Evolutionary conservation across 1,140 invertebrate species (phyloP).

Genomic region (Paraescarpia echinospica): DNA sequence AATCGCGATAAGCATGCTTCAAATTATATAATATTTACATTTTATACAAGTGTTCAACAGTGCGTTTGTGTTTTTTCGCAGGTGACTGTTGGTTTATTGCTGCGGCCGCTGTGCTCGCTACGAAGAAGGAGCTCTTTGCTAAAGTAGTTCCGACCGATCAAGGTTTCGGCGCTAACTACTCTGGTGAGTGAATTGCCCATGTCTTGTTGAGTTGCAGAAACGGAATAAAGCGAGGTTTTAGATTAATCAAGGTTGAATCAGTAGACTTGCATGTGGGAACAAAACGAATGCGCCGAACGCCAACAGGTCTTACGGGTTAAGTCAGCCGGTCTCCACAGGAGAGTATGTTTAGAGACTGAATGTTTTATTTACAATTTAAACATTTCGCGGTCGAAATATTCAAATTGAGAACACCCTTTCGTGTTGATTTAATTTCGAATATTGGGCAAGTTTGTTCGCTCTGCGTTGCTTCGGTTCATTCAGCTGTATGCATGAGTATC

Average conservation of each 20-base stretch:
- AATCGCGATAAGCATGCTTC: background rate
- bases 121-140: conserved; percentile 24
- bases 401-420: too few relatives aligned
- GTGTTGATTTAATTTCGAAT: too few relatives aligned
- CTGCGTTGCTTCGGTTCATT: too few relatives aligned
- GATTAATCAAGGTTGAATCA: background rate
- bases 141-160: conserved; percentile 27
- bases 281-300: background rate
- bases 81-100: conserved; percentile 38
- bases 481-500: too few relatives aligned
- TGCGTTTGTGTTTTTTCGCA: conserved; percentile 15
- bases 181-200: conserved; percentile 13
- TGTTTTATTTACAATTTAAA: too few relatives aligned
- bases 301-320: too few relatives aligned
- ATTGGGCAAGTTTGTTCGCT: too few relatives aligned
- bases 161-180: conserved; percentile 17
- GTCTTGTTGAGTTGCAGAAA: background rate
- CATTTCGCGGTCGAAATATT: too few relatives aligned
- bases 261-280: background rate
- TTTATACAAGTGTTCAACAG: background rate
- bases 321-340: too few relatives aligned
- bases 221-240: too few relatives aligned
- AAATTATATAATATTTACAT: background rate
- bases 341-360: too few relatives aligned
- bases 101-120: conserved; percentile 25